These are phyloP conservation scores for Cephus pulcher DNA, from an alignment of 2,888 invertebrate species.

Conservation along the genomic window DNA sequence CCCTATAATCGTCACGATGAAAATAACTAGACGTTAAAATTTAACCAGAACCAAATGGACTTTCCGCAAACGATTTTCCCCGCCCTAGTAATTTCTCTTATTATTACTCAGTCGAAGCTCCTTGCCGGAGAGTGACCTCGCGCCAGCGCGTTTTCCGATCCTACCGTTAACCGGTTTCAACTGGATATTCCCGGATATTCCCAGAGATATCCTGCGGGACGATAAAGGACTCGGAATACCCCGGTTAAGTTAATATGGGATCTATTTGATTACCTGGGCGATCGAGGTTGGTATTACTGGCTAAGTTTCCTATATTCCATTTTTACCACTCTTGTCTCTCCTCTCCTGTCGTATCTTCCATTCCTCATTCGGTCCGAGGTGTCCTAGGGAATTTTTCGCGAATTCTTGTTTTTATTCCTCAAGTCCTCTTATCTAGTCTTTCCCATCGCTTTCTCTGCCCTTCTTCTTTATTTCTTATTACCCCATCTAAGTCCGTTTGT, in stretches of 20 bases:
- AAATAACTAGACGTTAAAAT: background rate
- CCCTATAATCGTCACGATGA: background rate
- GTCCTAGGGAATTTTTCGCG: background rate
- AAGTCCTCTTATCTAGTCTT: background rate
- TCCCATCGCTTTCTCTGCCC: background rate
- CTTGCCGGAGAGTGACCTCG: background rate
- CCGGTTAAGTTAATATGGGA: background rate
- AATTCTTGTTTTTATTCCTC: background rate
- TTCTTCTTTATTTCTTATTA: background rate
- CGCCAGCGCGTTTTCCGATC: background rate
- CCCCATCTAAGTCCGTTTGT: background rate
- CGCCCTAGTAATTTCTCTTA: background rate
- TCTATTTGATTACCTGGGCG: background rate
- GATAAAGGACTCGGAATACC: background rate
- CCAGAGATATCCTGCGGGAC: background rate
- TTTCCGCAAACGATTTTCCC: background rate
- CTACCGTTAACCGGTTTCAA: background rate
- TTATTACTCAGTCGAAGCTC: background rate
- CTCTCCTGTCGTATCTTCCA: background rate
- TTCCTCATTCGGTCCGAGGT: background rate
- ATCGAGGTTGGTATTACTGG: background rate
- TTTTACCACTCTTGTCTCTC: background rate
- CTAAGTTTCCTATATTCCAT: background rate
- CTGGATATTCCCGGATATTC: background rate
- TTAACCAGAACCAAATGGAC: background rate